Conservation (phyloP, 2,888 invertebrate species). For the Aspidiotus destructor region DNA sequence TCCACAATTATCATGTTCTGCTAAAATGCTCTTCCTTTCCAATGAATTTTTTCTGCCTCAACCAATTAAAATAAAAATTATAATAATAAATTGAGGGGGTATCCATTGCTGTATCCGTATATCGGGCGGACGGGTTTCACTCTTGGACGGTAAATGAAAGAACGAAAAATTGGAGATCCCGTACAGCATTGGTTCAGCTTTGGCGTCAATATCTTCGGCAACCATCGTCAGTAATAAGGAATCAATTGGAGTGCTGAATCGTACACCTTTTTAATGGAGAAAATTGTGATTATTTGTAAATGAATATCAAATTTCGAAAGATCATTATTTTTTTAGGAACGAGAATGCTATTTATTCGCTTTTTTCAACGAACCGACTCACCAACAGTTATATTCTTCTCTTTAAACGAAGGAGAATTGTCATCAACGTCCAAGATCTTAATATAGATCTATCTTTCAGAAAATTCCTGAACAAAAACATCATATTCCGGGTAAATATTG, state of each 20-base stretch:
- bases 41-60: too few species aligned
- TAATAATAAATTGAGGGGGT: too few species aligned
- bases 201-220: constrained; percentile 59
- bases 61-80: too few species aligned
- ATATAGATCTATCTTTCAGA: constrained; percentile 58
- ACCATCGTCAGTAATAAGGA: constrained; percentile 57
- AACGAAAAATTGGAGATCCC: constrained; percentile 53
- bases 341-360: not conserved
- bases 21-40: too few species aligned
- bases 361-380: constrained; percentile 36
- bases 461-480: constrained; percentile 49
- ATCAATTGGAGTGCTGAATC: constrained; percentile 62
- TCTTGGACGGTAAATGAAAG: constrained; percentile 40
- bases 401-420: constrained; percentile 60
- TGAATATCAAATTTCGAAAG: constrained; percentile 3
- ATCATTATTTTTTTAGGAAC: not conserved
- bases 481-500: too few species aligned
- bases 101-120: constrained; percentile 50
- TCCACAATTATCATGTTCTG: too few species aligned
- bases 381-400: constrained; percentile 55
- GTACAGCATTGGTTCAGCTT: constrained; percentile 56
- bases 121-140: constrained; percentile 6
- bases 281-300: not conserved
- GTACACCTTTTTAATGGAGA: constrained; percentile 46
- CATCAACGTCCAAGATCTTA: constrained; percentile 60